Evolutionary conservation across 2,797 vertebrate genomes (phyloP), one percentile per base, ranked within the genome.

Genomic region (Pyrrhura leucotis): DNA sequence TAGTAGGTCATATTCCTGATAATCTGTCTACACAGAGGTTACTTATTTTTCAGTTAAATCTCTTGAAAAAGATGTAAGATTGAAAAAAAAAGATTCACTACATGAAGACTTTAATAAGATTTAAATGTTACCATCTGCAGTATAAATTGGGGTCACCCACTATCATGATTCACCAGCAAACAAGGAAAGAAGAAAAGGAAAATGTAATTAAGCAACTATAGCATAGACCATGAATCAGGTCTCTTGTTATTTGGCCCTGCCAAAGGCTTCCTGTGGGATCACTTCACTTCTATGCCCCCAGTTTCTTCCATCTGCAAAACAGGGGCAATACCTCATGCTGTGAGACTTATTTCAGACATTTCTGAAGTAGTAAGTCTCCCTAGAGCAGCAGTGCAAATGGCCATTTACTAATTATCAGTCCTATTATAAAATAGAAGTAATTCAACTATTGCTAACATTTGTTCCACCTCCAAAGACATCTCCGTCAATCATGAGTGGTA

Each of bases 41-140:
- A 59, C 16, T 68, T 68, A 66, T 71, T 88, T 95, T 93, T 85
- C 68, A 72, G 31, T 72, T 92, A 53, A 66, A 88, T 78, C 39
- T 71, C 39, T 45, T 39, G 78, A 44, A 75, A 51, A 89, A 89
- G 18, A 56, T 66, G 74, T 37, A 78, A 84, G 23, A 5, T 42
- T 89, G 48, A 29, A 67, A 58, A 58, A 83, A 42, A 69, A 81
- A 35, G 4, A 20, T 68, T 90, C 66, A 31, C 37, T 78, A 50
- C 23, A 79, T 59, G 53, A 92, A 92, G 59, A 76, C 47, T 84
- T 92, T 17, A 10, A 56, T 75, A 82, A 75, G 33, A 81, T 91
- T 91, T 92, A 93, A 94, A 86, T 86, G 74, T 81, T 93, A 84
- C 82, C 79, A 89, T 93, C 90, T 96, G 95, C 85, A 78, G 28